These are phyloP conservation scores for Gobiocypris rarus DNA, from an alignment of 2,113 vertebrate species.

Conservation along the genomic window DNA sequence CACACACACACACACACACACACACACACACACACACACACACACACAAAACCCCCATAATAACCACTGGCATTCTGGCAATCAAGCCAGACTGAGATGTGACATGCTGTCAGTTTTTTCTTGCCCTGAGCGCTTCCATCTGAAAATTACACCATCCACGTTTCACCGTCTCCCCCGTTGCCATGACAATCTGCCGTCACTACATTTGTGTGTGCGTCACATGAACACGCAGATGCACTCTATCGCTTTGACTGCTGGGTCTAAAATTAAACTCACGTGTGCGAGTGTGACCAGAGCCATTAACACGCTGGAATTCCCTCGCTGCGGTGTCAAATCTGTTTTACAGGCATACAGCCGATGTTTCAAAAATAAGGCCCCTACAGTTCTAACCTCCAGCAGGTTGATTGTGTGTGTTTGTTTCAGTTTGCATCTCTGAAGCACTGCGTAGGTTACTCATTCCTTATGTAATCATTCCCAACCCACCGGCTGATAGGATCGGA, in stretches of 20 bases:
- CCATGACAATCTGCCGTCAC: conserved; percentile 54
- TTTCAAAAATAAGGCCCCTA: neutral
- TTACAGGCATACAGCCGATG: neutral
- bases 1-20: too few relatives aligned
- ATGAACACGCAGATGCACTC: conserved; percentile 13
- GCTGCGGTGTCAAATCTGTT: neutral
- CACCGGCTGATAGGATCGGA: conserved; percentile 37
- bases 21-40: too few relatives aligned
- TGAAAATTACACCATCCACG: conserved; percentile 39
- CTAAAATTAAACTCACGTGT: conserved; percentile 55
- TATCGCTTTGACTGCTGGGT: conserved; percentile 34
- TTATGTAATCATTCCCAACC: conserved; percentile 44
- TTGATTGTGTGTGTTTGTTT: conserved; percentile 4
- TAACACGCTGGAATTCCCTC: conserved; percentile 22
- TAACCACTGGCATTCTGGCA: conserved; percentile 1
- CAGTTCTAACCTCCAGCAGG: neutral
- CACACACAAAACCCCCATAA: neutral
- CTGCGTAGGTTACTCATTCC: conserved; percentile 15
- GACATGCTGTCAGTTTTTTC: conserved; percentile 20
- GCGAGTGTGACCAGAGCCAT: conserved; percentile 25
- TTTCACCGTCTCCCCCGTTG: conserved; percentile 49
- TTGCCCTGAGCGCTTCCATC: conserved; percentile 21
- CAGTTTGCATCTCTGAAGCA: conserved; percentile 31
- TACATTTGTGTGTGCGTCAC: conserved; percentile 35
- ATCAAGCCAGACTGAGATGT: conserved; percentile 23